Percentiles rank a stretch among this genome's conserved stretches.
Evolutionary conservation across 1,140 invertebrate genomes (phyloP).

Genomic region (Drosophila fuyamai): DNA sequence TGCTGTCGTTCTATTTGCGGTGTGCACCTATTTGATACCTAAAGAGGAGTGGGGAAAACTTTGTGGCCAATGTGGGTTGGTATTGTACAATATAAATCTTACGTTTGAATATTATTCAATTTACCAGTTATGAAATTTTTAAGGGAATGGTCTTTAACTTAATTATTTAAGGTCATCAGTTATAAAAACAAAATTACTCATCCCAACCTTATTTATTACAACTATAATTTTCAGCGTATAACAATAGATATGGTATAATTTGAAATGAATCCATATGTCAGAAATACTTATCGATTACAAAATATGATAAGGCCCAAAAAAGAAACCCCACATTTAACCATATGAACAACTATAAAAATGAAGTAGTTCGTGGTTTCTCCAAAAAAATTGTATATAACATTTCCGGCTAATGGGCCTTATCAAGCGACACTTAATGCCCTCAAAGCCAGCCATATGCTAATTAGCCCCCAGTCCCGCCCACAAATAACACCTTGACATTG

Average conservation of each 20-base stretch:
- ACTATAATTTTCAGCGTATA: neutral
- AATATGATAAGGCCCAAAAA: neutral
- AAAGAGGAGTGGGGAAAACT: neutral
- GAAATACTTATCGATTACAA: neutral
- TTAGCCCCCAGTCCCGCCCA: constrained; percentile 32
- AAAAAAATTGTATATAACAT: constrained; percentile 3
- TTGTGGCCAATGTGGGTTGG: neutral
- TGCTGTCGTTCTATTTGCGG: constrained; percentile 14
- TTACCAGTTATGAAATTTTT: neutral
- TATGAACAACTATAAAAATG: neutral
- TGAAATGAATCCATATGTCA: neutral
- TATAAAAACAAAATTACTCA: neutral
- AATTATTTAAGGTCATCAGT: neutral
- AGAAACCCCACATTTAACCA: neutral
- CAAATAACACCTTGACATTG: constrained; percentile 57
- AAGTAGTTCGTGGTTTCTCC: neutral
- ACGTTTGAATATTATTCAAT: too few relatives aligned
- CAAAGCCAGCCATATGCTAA: constrained; percentile 50
- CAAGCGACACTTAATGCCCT: constrained; percentile 24
- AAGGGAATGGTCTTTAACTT: neutral
- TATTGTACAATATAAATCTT: too few relatives aligned
- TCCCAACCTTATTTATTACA: neutral
- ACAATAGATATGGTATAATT: neutral
- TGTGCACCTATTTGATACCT: neutral
- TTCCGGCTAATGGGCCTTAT: constrained; percentile 18